Evolutionary conservation across 2,113 vertebrate species (phyloP), one percentile per base, ranked within the genome.

Genomic region (Mellivora capensis): DNA sequence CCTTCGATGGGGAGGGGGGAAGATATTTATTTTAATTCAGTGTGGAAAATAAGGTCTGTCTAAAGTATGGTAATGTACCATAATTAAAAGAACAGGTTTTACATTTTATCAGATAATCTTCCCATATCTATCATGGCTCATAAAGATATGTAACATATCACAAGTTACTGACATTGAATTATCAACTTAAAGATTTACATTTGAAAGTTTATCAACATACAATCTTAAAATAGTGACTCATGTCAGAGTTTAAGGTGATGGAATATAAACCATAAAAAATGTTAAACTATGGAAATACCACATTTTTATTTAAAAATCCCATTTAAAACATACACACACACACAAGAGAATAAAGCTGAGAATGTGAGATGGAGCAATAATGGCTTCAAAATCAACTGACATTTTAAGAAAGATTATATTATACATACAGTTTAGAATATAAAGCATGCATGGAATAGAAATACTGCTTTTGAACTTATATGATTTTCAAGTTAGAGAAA

Each of bases 41-140:
- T 61, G 14, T 6, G 47, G 47, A 89, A 89, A 82, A 81, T 6
- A 59, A 61, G 1, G 2, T 47, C 2, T 81, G 6, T 31, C 23
- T 62, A 39, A 90, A 25, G 13, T 89, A 47, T 47, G 39, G 13
- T 67, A 96, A 57, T 87, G 13, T 59, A 12, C 21, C 2, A 34
- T 74, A 15, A 79, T 61, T 88, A 82, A 95, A 37, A 81, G 52
- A 80, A 80, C 17, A 2, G n/a, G 17, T 93, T 81, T 92, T 91
- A 74, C 90, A 83, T 76, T 83, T 84, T 80, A 4, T 82, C 44
- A 85, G 34, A 37, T 86, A 61, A 93, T 49, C 87, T 96, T 96
- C 79, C 61, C 83, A 13, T 83, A 74, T 49, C 17, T 23, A 20
- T 91, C 29, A 29, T 91, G 34, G 1, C 10, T 85, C 17, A 27